Percentiles rank a stretch among this genome's conserved stretches.
Conservation (phyloP, 2,113 vertebrate genomes). For the Chrysochloris asiatica region DNA sequence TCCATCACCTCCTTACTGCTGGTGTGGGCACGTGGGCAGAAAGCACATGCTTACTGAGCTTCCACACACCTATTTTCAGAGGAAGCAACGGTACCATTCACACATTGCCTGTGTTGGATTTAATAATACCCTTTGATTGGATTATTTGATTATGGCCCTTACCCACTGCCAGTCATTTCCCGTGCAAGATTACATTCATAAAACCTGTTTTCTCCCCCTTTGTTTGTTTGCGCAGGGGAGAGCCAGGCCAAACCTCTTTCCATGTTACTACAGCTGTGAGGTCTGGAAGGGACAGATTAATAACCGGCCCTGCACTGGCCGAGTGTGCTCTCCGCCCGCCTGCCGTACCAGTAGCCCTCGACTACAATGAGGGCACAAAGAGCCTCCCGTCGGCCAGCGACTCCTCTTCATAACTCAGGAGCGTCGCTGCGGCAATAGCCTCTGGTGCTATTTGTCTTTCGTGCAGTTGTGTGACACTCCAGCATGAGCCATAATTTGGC, state of each 20-base stretch:
- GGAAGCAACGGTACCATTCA: too few relatives aligned
- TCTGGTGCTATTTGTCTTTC: slow-evolving; percentile 89
- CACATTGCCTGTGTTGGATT: too few relatives aligned
- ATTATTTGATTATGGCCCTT: slow-evolving; percentile 81
- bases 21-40: too few relatives aligned
- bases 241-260: slow-evolving; percentile 68
- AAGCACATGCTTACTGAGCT: too few relatives aligned
- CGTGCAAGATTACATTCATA: slow-evolving; percentile 76
- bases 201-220: slow-evolving; percentile 72
- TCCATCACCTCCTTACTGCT: too few relatives aligned
- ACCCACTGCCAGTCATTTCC: slow-evolving; percentile 84
- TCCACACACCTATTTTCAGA: too few relatives aligned
- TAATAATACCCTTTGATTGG: slow-evolving; percentile 83
- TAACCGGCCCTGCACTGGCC: slow-evolving; percentile 77
- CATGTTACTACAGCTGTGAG: slow-evolving; percentile 76
- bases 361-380: slow-evolving; percentile 88
- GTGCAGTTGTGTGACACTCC: slow-evolving; percentile 90
- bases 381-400: slow-evolving; percentile 83
- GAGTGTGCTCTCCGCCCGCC: slow-evolving; percentile 61
- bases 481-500: slow-evolving; percentile 91
- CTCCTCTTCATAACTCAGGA: slow-evolving; percentile 89
- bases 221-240: slow-evolving; percentile 65
- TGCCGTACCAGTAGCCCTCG: slow-evolving; percentile 83
- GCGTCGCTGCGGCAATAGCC: slow-evolving; percentile 87
- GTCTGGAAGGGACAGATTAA: slow-evolving; percentile 82